Base-by-base conservation (phyloP, 2,113 vertebrate species). In the Gobio gobio region DNA sequence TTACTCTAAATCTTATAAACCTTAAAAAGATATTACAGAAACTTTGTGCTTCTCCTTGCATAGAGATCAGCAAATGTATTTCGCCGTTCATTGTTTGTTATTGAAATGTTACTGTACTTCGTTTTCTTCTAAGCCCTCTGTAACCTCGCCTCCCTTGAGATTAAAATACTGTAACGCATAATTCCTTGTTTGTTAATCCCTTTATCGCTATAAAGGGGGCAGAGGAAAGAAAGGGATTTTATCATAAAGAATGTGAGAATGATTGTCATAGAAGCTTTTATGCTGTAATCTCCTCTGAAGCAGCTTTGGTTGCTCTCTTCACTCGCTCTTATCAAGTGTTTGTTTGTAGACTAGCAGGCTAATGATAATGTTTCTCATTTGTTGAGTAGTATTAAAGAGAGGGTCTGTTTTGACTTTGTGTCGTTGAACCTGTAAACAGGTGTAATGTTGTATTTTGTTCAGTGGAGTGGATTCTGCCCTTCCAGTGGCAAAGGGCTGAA, bases 291-390 rank as follows among this genome's bases (percentile, higher is more conserved):
- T 79, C 58, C 40, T 16, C 3, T 47, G 16, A 26, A 79, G 78
- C n/a, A 45, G 78, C 58, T 63, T 79, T 18, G 77, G 36, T 58
- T 18, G 58, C 33, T 61, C 77, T 78, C 77, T 43, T 79, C 58
- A 47, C 56, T 10, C 7, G 22, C 77, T 79, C 40, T 63, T 79
- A 80, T 79, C 58, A 45, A 45, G n/a, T 79, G 33, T 63, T 79
- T 63, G 77, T 79, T 78, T 78, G 54, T 63, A 58, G 51, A 59
- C 51, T 59, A 45, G 36, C 6, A 13, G 33, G 56, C 56, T 61
- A 61, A 59, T 47, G 78, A 47, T 63, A 18, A 63, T 82, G 83
- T 89, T 78, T 85, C 85, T 82, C n/a, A 78, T 78, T 59, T 14
- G 51, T 24, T 59, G 29, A 51, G 18, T n/a, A 14, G 58, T 58